Evolutionary conservation across 2,113 vertebrate species (phyloP).

Genomic region (Benitochromis conjunctus): DNA sequence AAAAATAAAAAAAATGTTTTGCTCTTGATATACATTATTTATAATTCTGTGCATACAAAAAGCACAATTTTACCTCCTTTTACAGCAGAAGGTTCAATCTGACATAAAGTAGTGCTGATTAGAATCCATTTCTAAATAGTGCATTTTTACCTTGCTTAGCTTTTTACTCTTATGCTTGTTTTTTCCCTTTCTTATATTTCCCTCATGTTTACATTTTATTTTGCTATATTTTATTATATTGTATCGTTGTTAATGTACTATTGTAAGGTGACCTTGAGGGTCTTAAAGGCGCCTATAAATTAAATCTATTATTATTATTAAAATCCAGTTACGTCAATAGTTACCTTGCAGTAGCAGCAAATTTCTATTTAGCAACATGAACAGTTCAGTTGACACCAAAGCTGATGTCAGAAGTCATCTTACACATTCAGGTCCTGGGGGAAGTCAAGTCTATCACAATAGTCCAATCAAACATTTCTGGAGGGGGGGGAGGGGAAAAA

Average conservation of each 20-base stretch:
- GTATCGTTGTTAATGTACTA: too few species aligned
- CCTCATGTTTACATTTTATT: too few species aligned
- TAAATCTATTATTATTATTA: too few species aligned
- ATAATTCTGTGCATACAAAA: background rate
- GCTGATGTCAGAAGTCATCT: slow-evolving; percentile 6
- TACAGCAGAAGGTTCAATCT: background rate
- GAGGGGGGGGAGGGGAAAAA: too few species aligned
- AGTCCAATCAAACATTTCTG: slow-evolving; percentile 33
- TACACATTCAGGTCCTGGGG: background rate
- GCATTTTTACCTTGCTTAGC: too few species aligned
- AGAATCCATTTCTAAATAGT: background rate
- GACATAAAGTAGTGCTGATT: background rate
- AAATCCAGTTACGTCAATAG: background rate
- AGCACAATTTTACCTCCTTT: background rate
- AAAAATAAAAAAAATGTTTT: background rate
- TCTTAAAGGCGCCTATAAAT: too few species aligned
- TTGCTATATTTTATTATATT: too few species aligned
- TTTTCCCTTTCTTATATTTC: too few species aligned
- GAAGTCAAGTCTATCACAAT: slow-evolving; percentile 39
- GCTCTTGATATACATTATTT: background rate
- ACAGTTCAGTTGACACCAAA: background rate
- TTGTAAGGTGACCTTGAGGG: too few species aligned
- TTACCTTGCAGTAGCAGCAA: background rate
- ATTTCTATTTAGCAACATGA: background rate
- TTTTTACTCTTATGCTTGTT: too few species aligned